phyloP scores from a whole-genome alignment of 2,113 vertebrate genomes.

The Uropsilus gracilis region DNA sequence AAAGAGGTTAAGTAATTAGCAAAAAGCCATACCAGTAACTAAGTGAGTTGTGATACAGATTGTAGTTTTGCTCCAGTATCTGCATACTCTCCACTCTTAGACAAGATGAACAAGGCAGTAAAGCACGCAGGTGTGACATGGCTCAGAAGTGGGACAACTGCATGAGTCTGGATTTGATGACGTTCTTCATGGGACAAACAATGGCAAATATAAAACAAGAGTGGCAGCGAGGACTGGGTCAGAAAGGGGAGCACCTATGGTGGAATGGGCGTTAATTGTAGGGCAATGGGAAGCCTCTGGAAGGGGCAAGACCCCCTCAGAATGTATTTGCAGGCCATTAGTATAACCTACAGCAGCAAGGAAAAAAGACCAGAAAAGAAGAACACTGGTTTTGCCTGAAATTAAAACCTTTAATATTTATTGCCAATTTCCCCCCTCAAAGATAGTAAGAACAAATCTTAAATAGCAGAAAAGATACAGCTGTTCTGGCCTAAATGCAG shows the following conservation, averaged over 20 bases:
- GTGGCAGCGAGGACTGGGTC: not conserved
- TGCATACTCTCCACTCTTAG: not conserved
- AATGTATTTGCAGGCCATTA: not conserved
- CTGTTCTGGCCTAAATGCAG: conserved; percentile 48
- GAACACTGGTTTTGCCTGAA: not conserved
- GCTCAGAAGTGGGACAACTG: not conserved
- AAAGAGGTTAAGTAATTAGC: not conserved
- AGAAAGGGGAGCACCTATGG: not conserved
- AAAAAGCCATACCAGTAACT: not conserved
- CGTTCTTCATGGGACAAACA: not conserved
- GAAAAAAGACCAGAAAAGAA: not conserved
- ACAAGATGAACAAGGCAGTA: not conserved
- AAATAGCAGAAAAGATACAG: conserved; percentile 63
- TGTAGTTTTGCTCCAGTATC: not conserved
- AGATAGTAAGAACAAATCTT: conserved; percentile 39
- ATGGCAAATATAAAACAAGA: not conserved
- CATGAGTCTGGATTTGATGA: not conserved
- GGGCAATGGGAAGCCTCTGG: not conserved
- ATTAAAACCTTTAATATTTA: conserved; percentile 27
- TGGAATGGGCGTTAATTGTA: not conserved
- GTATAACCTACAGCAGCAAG: not conserved
- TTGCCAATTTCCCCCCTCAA: not conserved
- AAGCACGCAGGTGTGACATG: not conserved
- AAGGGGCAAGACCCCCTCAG: not conserved
- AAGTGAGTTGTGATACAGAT: not conserved